A percentile compares a stretch with the other conserved stretches of the same genome.
These are phyloP conservation scores for Apus apus DNA, from an alignment of 2,113 vertebrate species.

Conservation along the genomic window DNA sequence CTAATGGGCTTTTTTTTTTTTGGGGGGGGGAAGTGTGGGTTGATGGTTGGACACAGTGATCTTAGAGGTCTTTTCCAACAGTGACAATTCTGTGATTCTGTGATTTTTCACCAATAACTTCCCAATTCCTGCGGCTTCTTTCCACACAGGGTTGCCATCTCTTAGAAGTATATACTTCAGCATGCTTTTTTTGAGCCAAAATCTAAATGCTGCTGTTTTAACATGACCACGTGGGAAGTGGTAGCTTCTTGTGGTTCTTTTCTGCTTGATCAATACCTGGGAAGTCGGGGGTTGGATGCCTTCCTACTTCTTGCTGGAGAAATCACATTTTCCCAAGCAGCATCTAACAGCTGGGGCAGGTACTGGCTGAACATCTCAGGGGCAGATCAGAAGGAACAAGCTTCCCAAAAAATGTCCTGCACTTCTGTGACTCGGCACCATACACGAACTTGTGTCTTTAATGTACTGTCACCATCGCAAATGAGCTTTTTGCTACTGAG, in stretches of 20 bases:
- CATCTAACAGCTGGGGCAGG: not conserved
- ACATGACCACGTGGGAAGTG: not conserved
- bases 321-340: not conserved
- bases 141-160: not conserved
- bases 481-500: not conserved
- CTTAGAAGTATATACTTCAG: not conserved
- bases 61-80: no score
- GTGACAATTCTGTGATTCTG: no score
- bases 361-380: not conserved
- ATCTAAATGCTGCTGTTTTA: not conserved
- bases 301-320: not conserved
- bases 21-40: no score
- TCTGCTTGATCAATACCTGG: rapidly evolving
- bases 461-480: not conserved
- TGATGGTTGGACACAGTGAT: no score
- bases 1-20: no score
- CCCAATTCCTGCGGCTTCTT: not conserved
- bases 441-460: not conserved
- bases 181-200: not conserved
- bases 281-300: not conserved
- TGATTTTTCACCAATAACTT: not conserved
- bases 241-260: not conserved
- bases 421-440: not conserved
- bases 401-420: not conserved
- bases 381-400: not conserved